phyloP scores from a whole-genome alignment of 2,797 vertebrate genomes.

The Austrolebias charrua region DNA sequence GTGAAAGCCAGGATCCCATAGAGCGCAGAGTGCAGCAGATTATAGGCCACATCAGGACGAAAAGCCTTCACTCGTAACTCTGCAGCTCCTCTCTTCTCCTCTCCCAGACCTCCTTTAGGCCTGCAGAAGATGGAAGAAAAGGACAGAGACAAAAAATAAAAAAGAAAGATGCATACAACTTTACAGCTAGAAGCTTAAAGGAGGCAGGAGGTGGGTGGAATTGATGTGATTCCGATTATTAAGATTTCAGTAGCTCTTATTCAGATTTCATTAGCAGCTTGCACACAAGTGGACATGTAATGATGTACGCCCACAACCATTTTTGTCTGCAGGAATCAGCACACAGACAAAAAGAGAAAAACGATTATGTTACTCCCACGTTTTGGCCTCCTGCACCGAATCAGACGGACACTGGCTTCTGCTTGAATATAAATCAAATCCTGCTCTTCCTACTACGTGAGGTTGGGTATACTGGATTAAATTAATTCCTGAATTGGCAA shows the following conservation, averaged over 20 bases:
- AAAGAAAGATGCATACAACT: constrained; percentile 59
- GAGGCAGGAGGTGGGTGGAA: constrained; percentile 59
- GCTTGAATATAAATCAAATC: constrained; percentile 67
- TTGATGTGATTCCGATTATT: constrained; percentile 56
- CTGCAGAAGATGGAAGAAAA: constrained; percentile 10
- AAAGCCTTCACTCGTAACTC: constrained; percentile 65
- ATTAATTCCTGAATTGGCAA: constrained; percentile 62
- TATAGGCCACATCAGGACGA: constrained; percentile 89
- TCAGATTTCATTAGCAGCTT: constrained; percentile 57
- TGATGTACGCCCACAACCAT: constrained; percentile 34
- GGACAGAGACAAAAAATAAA: constrained; percentile 50
- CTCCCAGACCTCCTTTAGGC: constrained; percentile 34
- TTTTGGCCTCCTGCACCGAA: constrained; percentile 38
- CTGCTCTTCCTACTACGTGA: constrained; percentile 33
- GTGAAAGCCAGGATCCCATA: constrained; percentile 91
- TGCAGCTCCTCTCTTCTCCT: constrained; percentile 54
- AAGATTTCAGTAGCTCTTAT: constrained; percentile 47
- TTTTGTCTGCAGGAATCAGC: constrained; percentile 43
- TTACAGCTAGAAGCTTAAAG: constrained; percentile 35
- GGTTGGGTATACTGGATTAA: constrained; percentile 47
- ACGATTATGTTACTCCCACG: constrained; percentile 43
- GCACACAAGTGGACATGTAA: constrained; percentile 33
- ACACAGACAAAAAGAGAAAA: constrained; percentile 26
- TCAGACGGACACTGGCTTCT: constrained; percentile 41
- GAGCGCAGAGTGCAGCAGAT: constrained; percentile 87